Conservation (phyloP, 2,797 vertebrate genomes). For the Rhinatrema bivittatum region DNA sequence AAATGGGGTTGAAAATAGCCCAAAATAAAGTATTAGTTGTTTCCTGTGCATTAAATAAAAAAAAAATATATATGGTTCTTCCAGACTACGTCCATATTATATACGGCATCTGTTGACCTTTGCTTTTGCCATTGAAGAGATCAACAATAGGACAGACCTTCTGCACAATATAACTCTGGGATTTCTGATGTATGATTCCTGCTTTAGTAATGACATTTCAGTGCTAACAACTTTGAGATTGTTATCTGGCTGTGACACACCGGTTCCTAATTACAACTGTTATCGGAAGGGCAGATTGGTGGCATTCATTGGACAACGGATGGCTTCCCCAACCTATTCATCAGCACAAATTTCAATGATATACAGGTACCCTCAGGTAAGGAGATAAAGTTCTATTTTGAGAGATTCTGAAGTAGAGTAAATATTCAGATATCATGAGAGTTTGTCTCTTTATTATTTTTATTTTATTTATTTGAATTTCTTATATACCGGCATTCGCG, state of each 20-base stretch:
- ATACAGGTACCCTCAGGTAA: not conserved
- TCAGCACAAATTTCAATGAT: not conserved
- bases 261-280: not conserved
- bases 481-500: no score
- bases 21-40: no score
- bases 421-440: no score
- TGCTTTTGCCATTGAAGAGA: not conserved
- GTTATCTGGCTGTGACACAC: not conserved
- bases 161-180: constrained; percentile 1
- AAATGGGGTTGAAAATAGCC: no score
- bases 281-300: not conserved
- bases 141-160: not conserved
- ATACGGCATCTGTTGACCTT: not conserved
- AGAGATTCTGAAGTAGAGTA: no score
- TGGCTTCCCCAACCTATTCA: not conserved
- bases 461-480: no score
- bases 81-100: not conserved
- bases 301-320: not conserved
- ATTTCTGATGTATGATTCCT: not conserved
- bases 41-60: no score
- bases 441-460: no score
- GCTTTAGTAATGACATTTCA: constrained; percentile 1
- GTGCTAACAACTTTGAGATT: not conserved
- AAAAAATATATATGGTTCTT: no score
- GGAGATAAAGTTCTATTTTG: no score